Evolutionary conservation across 2,113 vertebrate genomes (phyloP), one percentile per base, ranked within the genome.

Genomic region (Arvicanthis niloticus): DNA sequence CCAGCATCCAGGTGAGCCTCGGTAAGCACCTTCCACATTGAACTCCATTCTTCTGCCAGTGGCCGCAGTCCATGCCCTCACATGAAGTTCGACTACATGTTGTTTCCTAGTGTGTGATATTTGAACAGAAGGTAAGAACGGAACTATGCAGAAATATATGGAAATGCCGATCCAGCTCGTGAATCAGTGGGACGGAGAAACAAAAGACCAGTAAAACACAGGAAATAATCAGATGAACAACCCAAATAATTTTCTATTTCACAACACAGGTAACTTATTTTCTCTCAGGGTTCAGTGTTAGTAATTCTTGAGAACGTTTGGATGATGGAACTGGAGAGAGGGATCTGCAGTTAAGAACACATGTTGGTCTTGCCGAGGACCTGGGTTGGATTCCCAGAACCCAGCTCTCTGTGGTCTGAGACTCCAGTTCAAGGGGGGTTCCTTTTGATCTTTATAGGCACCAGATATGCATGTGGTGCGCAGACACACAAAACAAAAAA

Each of bases 161-260:
- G 72, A 75, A 22, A 91, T 82, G 4, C 19, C 78, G 29, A 82
- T 68, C 19, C 24, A 77, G 31, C 51, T 21, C 13, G 17, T 73
- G 45, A 65, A 65, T 84, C 82, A 84, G 37, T 75, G 12, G 60
- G 45, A n/a, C n/a, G n/a, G n/a, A 1, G 65, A 70, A 51, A n/a
- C n/a, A 37, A 22, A 88, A 91, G 13, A 17, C 3, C 48, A 45
- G 16, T 4, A 75, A 93, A 96, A 42, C 51, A 40, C 15, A 81
- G 37, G 53, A 22, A 97, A 90, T 73, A 76, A 62, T 40, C 80
- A 88, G 29, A 24, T 72, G 37, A 96, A 91, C 6, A 62, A 94
- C 37, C 51, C 24, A 76, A 94, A 91, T 58, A 89, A 78, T 42
- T 81, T 60, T 88, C 7, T 48, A 76, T 72, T 93, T 93, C 12